Evolutionary conservation across 1,140 invertebrate genomes (phyloP), one percentile per base, ranked within the genome.

Genomic region (Ganaspis sp.): DNA sequence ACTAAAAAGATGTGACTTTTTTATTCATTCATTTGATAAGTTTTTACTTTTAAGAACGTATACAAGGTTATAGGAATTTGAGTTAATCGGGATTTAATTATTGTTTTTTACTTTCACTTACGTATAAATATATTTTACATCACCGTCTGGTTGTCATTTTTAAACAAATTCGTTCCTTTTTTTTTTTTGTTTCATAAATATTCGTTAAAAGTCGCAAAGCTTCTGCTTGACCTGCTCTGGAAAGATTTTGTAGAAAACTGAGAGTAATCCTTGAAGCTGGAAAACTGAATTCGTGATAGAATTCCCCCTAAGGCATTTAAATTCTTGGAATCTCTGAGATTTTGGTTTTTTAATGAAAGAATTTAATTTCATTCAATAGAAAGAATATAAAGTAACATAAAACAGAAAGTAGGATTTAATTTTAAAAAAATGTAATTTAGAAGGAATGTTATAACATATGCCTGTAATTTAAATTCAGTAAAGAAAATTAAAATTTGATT

Each of bases 201-300:
- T 45, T 45, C 42, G 9, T 45, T 15, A 45, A 40, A 45, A 15
- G 42, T 45, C 42, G 15, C 4, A n/a, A 45, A 45, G 12, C 38
- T 40, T 12, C 38, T 40, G 42, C 42, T 45, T 45, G 42, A 45
- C 42, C 42, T 45, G 42, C 42, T 45, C 42, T 45, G 12, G 12
- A 45, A 45, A 45, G 42, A 45, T 45, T 45, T 45, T 4, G 42
- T 15, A 15, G 15, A n/a, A 45, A 15, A 45, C 1, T 15, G 12
- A 45, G 42, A 45, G 42, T 15, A 45, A 45, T 45, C 42, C 42
- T 45, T 45, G n/a, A 45, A 45, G 42, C 42, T 45, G 42, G 42
- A 45, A 15, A 45, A 45, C 42, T 45, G 12, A 45, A 45, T 45
- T 45, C 42, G 42, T 45, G 15, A 45, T 45, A 15, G 42, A 45